Evolutionary conservation across 2,888 invertebrate genomes (phyloP), one percentile per base, ranked within the genome.

Genomic region (Cataglyphis livida): DNA sequence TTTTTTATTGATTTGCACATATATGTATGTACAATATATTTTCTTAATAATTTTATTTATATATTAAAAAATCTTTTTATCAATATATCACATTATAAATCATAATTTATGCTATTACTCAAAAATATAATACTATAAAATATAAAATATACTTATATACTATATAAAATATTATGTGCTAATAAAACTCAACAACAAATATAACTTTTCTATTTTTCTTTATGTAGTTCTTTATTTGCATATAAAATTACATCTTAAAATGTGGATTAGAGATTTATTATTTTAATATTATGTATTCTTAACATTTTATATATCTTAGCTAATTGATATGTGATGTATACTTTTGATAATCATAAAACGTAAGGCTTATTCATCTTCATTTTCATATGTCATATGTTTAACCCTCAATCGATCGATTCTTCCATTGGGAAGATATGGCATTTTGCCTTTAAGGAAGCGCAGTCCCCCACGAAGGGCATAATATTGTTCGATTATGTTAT

Each of bases 391-490:
- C n/a, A 51, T 7, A n/a, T 51, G 0, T 51, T 1, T 1, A 59
- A 61, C 3, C 3, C 10, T 32, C 3, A 5, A 0, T n/a, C 25
- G 51, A 54, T 75, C 66, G 9, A 76, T 5, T 38, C n/a, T 54
- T 54, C 75, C 75, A 66, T 76, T 76, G n/a, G 75, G 75, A 25
- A 76, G 66, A 25, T n/a, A 7, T 54, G 51, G 25, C 4, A 38
- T 38, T 1, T 12, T 0, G 25, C 4, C 0, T 38, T 12, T 3
- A 7, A 74, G 5, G 41, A 65, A 61, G 1, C 1, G 0, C 3
- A 59, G 0, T 3, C n/a, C 44, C 1, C 21, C 62, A 7, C 15
- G 41, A 61, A 59, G 1, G 3, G 1, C 1, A 41, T 1, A 74
- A 0, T 3, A 0, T 10, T 21, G 0, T 21, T 21, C 21, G 21